These are phyloP conservation scores for Zoanthus solanderi DNA, from an alignment of 92 coral and sea anemone species.

Conservation along the genomic window DNA sequence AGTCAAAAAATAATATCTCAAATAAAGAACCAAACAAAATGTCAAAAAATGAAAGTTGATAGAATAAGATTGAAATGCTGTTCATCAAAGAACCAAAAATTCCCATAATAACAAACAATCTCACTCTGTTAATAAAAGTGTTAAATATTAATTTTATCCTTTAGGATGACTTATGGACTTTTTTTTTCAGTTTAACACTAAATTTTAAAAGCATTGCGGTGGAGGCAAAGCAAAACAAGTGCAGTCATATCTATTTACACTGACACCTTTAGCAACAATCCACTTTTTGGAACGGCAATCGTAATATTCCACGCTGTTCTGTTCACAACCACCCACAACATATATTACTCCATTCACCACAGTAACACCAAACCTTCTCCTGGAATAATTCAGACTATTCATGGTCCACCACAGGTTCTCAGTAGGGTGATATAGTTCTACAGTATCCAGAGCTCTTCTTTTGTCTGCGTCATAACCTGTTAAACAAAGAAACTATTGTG, in stretches of 20 bases:
- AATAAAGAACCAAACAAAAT: too few species aligned
- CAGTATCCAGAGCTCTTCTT: conserved; percentile 64
- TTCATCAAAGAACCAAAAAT: too few species aligned
- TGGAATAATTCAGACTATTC: conserved; percentile 59
- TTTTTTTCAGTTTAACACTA: too few species aligned
- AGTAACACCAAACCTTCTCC: conserved; percentile 83
- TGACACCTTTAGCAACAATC: conserved; percentile 66
- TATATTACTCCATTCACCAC: conserved; percentile 75
- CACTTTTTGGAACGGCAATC: conserved; percentile 63
- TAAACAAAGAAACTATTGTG: too few species aligned
- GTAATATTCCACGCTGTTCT: conserved; percentile 75
- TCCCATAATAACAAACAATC: too few species aligned
- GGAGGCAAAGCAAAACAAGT: conserved; percentile 68
- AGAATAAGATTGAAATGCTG: too few species aligned
- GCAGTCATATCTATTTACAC: conserved; percentile 62
- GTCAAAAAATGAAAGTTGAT: too few species aligned
- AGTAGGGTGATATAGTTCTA: conserved; percentile 66
- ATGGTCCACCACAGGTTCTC: conserved; percentile 62
- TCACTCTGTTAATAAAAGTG: too few species aligned
- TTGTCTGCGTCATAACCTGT: conserved; percentile 68
- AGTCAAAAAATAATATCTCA: too few species aligned
- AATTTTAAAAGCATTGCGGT: conserved; percentile 61
- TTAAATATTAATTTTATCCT: too few species aligned
- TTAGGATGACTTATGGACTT: too few species aligned
- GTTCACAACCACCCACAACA: conserved; percentile 78